Evolutionary conservation across 2,888 invertebrate species (phyloP), one percentile per base, ranked within the genome.

Genomic region (Hirtodrosophila duncani): DNA sequence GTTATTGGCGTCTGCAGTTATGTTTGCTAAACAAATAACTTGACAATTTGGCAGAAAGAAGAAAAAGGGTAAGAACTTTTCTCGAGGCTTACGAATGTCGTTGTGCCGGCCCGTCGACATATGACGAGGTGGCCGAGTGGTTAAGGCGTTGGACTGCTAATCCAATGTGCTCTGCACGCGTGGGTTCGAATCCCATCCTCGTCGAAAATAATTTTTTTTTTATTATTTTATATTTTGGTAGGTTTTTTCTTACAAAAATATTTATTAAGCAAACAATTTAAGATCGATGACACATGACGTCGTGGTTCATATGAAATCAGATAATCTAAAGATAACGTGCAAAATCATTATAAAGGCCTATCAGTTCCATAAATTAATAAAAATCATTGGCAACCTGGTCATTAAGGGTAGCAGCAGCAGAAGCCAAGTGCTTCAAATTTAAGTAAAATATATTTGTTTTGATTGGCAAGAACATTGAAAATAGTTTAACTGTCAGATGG

Each of bases 181-280:
- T 92, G 92, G 92, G 92, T 92, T 92, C 92, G 92, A 92, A 92
- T 92, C 92, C 91, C 92, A 91, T 92, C 91, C 91, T 91, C 91
- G 91, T 91, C 91, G 91, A 10, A 8, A 4, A 3, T 2, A 2
- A 9, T 24, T 24, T 24, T 3, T 1, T 1, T 4, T 34, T 18
- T 18, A 16, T 41, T 1, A 5, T 26, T n/a, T 26, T 1, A 17
- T 13, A 2, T n/a, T 31, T 10, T 11, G 27, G n/a, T 7, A 18
- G 1, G 0, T 7, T 23, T 30, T 23, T 6, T 11, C 8, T 1
- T 14, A 30, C 9, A 17, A 10, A 9, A 13, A 3, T n/a, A n/a
- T n/a, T n/a, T n/a, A n/a, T n/a, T n/a, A n/a, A n/a, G n/a, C n/a
- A n/a, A n/a, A n/a, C n/a, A n/a, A n/a, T n/a, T n/a, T n/a, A n/a